Evolutionary conservation across 2,888 invertebrate species (phyloP), one percentile per base, ranked within the genome.

Genomic region (Sminthurinus aureus): DNA sequence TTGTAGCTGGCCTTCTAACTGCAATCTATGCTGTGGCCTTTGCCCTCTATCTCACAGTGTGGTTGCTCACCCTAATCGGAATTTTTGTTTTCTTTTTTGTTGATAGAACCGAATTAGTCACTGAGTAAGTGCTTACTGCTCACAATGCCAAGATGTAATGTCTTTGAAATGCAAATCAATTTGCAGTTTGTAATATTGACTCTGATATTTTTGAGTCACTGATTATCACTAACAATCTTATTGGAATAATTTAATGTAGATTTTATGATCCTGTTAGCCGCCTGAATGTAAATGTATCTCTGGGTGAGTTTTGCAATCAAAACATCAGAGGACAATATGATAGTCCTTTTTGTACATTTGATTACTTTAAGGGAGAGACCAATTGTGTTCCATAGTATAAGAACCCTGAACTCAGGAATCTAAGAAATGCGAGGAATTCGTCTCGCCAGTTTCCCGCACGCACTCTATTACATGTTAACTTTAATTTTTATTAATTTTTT

Each of bases 261-360:
- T 83, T 83, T 18, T 82, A 83, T 67, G 84, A 85, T 67, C 81
- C 66, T 6, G 79, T 75, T 26, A 83, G 80, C 66, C 69, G 69
- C 3, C 13, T 69, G 69, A 22, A 69, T 69, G 20, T 69, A 20
- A 69, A 69, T 69, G 20, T 69, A 69, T 13, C 13, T 58, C 2
- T 58, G 58, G 18, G 58, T 58, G 58, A 15, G 58, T 58, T 58
- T 18, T 58, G 2, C 0, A 15, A 15, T 58, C 18, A 15, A 58
- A 58, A 9, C 6, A 38, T 38, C 1, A 64, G 58, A 58, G 3
- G 38, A 38, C 6, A 38, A 38, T 15, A 6, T 58, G 58, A 58
- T 11, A 18, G 18, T 58, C 58, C 58, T 15, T 2, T 58, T 13
- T 15, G 58, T 58, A 58, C 13, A 58, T 11, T 6, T 18, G 4